Conservation (phyloP, 2,113 vertebrate genomes). For the Pelodiscus sinensis region DNA sequence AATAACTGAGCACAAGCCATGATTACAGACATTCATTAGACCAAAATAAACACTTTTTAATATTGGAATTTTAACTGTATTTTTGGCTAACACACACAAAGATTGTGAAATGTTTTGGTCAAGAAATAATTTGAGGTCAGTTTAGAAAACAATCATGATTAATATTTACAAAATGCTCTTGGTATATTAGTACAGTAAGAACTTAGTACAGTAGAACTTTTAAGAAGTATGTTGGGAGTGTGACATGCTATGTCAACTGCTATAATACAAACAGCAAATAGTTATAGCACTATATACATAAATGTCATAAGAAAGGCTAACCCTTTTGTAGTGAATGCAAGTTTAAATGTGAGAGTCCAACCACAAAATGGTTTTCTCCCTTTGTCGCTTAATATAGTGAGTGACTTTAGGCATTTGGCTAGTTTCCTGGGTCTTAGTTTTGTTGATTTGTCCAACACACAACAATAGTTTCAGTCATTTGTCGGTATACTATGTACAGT, state of each 20-base stretch:
- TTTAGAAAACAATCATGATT: not conserved
- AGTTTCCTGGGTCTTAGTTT: not conserved
- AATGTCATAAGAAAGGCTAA: not conserved
- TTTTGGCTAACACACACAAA: not conserved
- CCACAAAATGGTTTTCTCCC: not conserved
- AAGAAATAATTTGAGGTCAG: not conserved
- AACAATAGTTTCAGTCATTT: not conserved
- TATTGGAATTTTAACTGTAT: not conserved
- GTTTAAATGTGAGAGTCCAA: not conserved
- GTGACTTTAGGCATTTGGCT: not conserved
- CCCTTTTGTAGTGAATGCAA: not conserved
- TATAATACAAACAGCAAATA: not conserved
- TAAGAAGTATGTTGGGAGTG: fast-evolving
- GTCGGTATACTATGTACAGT: not conserved
- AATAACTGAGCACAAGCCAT: not conserved
- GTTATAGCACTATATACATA: constrained; percentile 2
- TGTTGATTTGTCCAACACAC: not conserved
- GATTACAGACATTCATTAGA: not conserved
- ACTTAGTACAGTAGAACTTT: no score
- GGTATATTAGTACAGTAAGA: fast-evolving
- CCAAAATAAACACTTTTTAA: not conserved
- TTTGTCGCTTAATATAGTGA: fast-evolving
- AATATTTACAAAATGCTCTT: not conserved
- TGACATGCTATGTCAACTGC: constrained; percentile 14
- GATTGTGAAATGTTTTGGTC: not conserved